phyloP scores from a whole-genome alignment of 2,888 invertebrate genomes.

The Mongoloraphidia duomilia region DNA sequence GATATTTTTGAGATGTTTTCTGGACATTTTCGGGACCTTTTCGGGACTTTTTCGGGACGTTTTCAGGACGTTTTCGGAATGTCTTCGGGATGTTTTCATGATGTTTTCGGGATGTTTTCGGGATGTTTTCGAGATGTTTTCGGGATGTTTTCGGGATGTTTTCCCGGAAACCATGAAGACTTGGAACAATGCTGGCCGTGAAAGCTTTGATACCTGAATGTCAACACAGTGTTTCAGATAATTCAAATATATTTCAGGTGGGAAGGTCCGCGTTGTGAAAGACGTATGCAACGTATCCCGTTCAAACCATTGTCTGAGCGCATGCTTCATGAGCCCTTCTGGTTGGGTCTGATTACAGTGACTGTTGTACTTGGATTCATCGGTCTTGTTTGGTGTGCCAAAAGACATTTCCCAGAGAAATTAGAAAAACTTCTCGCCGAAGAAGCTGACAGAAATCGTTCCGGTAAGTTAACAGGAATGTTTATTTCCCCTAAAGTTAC shows the following conservation, averaged over 20 bases:
- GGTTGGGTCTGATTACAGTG: slow-evolving; percentile 77
- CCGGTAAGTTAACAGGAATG: slow-evolving; percentile 33
- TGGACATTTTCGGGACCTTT: no score
- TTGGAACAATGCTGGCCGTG: no score
- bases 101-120: no score
- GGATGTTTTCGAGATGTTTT: no score
- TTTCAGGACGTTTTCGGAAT: no score
- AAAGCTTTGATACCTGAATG: no score
- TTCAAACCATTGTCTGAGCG: slow-evolving; percentile 60
- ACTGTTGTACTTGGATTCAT: slow-evolving; percentile 64
- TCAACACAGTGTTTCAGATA: neutral
- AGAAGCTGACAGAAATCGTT: slow-evolving; percentile 58
- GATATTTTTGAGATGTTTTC: no score
- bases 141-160: no score
- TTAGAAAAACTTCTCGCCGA: slow-evolving; percentile 70
- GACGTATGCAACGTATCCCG: slow-evolving; percentile 50
- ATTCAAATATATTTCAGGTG: slow-evolving; percentile 15
- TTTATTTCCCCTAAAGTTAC: no score
- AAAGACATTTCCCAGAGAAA: slow-evolving; percentile 74
- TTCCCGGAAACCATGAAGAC: no score
- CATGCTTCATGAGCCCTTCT: slow-evolving; percentile 79
- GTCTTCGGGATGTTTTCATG: no score
- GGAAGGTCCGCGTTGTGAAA: slow-evolving; percentile 49
- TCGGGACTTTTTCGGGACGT: no score
- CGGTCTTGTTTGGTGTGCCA: slow-evolving; percentile 70